Conservation (phyloP, 2,113 vertebrate genomes). For the Vulpes ferrilata region DNA sequence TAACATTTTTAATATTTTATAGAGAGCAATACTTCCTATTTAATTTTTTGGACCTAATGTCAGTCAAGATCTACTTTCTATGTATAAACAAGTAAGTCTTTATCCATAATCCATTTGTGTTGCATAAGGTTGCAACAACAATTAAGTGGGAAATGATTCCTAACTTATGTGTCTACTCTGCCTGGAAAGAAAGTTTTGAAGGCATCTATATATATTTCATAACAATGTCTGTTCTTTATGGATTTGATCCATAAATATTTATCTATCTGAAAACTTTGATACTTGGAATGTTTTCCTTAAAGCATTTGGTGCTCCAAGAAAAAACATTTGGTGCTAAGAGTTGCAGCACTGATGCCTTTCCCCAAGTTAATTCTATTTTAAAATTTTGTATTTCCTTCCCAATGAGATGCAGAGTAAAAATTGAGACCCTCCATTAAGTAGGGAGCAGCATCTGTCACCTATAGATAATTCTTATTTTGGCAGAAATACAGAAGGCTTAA, state of each 20-base stretch:
- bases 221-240: conserved; percentile 81
- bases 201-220: conserved; percentile 79
- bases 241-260: conserved; percentile 79
- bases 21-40: background rate
- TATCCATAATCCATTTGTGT: conserved; percentile 60
- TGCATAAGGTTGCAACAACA: conserved; percentile 77
- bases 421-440: conserved; percentile 74
- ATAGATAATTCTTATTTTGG: conserved; percentile 68
- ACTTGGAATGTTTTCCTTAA: conserved; percentile 79
- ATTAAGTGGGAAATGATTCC: conserved; percentile 81
- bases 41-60: conserved; percentile 60
- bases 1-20: background rate
- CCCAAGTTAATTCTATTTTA: conserved; percentile 78
- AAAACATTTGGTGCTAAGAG: conserved; percentile 83
- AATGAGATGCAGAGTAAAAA: conserved; percentile 77
- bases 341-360: conserved; percentile 69
- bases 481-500: conserved; percentile 62
- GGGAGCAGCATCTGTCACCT: conserved; percentile 72
- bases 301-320: conserved; percentile 79
- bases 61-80: conserved; percentile 46
- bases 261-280: conserved; percentile 83
- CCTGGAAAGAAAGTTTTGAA: conserved; percentile 79
- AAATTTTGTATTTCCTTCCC: conserved; percentile 57
- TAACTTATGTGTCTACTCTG: conserved; percentile 79
- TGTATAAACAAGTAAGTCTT: conserved; percentile 29